phyloP scores from a whole-genome alignment of 1,140 invertebrate species.

The Pachypeltis micranthus region DNA sequence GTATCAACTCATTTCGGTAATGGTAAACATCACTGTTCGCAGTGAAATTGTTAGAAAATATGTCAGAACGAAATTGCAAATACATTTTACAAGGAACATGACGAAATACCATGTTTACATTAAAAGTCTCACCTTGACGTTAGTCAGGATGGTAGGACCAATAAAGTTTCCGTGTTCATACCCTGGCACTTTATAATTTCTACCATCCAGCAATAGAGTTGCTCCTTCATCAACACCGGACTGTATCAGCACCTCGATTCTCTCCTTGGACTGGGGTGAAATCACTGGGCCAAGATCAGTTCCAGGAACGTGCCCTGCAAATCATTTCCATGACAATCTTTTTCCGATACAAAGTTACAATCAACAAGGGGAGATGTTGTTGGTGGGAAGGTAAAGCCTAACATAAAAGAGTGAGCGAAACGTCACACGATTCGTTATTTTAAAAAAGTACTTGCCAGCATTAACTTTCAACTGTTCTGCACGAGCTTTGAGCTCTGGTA shows the following conservation, averaged over 20 bases:
- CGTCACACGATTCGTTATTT: no score
- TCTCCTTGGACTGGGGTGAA: constrained; percentile 75
- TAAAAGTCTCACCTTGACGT: constrained; percentile 68
- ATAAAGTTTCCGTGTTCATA: constrained; percentile 98
- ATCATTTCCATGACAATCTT: no score
- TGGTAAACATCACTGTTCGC: no score
- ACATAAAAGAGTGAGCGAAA: no score
- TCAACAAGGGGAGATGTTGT: no score
- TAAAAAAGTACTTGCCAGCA: constrained; percentile 56
- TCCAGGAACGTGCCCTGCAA: constrained; percentile 65
- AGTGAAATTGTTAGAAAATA: no score
- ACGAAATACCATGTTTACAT: no score
- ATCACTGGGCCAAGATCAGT: constrained; percentile 98
- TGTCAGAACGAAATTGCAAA: no score
- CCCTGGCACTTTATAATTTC: constrained; percentile 65
- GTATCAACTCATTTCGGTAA: no score
- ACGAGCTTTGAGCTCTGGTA: constrained; percentile 79
- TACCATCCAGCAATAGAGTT: constrained; percentile 77
- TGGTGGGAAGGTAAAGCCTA: no score
- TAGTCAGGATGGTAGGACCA: constrained; percentile 86
- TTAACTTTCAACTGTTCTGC: constrained; percentile 87
- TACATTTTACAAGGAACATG: no score
- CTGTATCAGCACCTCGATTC: constrained; percentile 77
- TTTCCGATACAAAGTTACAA: no score
- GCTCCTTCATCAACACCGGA: constrained; percentile 83